Evolutionary conservation across 2,888 invertebrate genomes (phyloP).

Genomic region (Catocala nupta): DNA sequence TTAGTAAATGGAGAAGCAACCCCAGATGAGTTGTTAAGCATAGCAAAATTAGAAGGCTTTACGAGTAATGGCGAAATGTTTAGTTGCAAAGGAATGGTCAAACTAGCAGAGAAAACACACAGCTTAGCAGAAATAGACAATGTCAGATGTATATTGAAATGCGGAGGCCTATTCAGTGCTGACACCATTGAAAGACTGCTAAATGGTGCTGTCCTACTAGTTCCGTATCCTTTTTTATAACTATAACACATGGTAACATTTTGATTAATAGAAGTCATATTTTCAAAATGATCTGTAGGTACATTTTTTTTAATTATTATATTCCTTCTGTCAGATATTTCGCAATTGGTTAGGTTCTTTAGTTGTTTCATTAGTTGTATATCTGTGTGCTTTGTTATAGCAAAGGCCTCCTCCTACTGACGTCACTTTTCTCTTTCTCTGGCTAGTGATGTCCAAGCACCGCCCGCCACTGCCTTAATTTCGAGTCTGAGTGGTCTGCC

Average conservation of each 20-base stretch:
- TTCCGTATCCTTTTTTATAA: slow-evolving; percentile 88
- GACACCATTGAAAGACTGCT: slow-evolving; percentile 84
- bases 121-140: slow-evolving; percentile 75
- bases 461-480: no score
- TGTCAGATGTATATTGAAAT: slow-evolving; percentile 73
- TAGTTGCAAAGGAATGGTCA: slow-evolving; percentile 90
- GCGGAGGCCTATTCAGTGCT: slow-evolving; percentile 78
- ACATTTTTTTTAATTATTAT: no score
- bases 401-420: no score
- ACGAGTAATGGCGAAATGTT: slow-evolving; percentile 97
- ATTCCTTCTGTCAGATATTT: no score
- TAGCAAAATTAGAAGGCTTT: slow-evolving; percentile 89
- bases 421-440: no score
- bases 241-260: background rate
- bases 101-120: slow-evolving; percentile 87
- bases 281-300: no score
- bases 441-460: no score
- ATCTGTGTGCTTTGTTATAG: no score
- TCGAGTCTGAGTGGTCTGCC: no score
- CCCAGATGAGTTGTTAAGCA: slow-evolving; percentile 87
- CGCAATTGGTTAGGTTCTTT: no score
- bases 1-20: slow-evolving; percentile 87
- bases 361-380: no score
- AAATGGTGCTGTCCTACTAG: slow-evolving; percentile 87
- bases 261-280: background rate